These are phyloP conservation scores for Xyliphius kryptos DNA, from an alignment of 2,113 vertebrate species.

Conservation along the genomic window DNA sequence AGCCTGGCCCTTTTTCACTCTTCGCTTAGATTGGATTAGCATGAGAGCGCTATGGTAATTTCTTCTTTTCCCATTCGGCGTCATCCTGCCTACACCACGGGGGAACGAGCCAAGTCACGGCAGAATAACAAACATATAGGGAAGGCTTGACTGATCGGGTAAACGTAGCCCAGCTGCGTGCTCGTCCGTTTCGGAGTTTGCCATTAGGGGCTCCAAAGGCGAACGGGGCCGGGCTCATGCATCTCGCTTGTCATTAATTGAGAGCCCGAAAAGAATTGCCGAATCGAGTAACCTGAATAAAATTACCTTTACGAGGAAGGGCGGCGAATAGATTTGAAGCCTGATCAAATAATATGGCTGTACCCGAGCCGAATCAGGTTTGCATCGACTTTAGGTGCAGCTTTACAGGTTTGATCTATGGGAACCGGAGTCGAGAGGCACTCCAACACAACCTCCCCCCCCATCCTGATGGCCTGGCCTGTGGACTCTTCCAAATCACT, in stretches of 20 bases:
- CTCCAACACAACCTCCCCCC: not conserved
- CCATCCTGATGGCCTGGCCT: constrained; percentile 1
- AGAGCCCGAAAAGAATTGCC: too few species aligned
- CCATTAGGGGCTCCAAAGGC: constrained; percentile 7
- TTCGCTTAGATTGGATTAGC: constrained; percentile 54
- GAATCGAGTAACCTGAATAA: constrained; percentile 16
- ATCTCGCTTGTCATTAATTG: constrained; percentile 14
- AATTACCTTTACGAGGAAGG: constrained; percentile 10
- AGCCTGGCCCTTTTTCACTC: constrained; percentile 53
- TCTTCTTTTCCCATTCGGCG: constrained; percentile 37
- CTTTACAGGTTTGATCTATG: constrained; percentile 31
- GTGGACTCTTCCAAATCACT: constrained; percentile 35
- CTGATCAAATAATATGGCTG: constrained; percentile 23
- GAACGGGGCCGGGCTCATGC: constrained; percentile 1
- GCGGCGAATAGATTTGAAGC: constrained; percentile 12
- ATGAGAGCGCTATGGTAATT: constrained; percentile 60
- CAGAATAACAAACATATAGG: constrained; percentile 22
- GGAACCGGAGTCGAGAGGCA: not conserved
- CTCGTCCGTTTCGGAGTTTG: too few species aligned
- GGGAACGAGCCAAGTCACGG: constrained; percentile 24
- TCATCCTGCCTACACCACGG: constrained; percentile 34
- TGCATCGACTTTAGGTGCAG: constrained; percentile 17
- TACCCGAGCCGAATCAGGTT: constrained; percentile 28
- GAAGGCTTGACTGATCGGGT: constrained; percentile 10
- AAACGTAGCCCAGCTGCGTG: too few species aligned